A percentile compares a stretch with the other conserved stretches of the same genome.
These are phyloP conservation scores for Hybognathus amarus DNA, from an alignment of 2,797 vertebrate species.

Conservation along the genomic window DNA sequence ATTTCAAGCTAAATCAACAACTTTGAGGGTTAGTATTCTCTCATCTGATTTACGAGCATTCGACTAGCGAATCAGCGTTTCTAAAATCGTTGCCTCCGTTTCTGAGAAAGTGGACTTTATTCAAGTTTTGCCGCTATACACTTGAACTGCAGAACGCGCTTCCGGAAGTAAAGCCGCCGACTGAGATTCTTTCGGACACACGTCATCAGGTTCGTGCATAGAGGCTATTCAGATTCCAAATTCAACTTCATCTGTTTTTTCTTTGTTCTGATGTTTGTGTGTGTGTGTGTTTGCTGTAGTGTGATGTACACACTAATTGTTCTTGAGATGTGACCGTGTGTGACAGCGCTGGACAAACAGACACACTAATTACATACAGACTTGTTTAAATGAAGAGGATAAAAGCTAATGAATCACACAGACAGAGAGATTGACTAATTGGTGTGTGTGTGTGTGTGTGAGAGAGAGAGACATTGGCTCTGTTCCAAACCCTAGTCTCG, in stretches of 20 bases:
- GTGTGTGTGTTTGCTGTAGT: conserved; percentile 58
- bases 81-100: no score
- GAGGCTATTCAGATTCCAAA: neutral
- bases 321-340: conserved; percentile 74
- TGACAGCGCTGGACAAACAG: conserved; percentile 79
- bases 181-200: no score
- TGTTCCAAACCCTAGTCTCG: neutral
- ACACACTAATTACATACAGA: conserved; percentile 81
- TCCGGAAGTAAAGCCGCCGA: no score
- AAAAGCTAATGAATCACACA: conserved; percentile 82
- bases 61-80: no score
- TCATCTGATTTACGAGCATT: no score
- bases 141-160: no score
- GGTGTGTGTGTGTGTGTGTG: conserved; percentile 58
- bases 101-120: no score
- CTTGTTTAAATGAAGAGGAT: conserved; percentile 80
- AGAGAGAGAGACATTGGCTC: neutral
- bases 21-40: no score
- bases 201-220: no score
- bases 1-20: no score
- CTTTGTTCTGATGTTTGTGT: no score
- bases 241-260: neutral
- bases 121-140: no score
- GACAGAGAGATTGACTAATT: conserved; percentile 76
- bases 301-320: conserved; percentile 74